phyloP scores from a whole-genome alignment of 1,140 invertebrate species.

The Hypsibius dujardini region DNA sequence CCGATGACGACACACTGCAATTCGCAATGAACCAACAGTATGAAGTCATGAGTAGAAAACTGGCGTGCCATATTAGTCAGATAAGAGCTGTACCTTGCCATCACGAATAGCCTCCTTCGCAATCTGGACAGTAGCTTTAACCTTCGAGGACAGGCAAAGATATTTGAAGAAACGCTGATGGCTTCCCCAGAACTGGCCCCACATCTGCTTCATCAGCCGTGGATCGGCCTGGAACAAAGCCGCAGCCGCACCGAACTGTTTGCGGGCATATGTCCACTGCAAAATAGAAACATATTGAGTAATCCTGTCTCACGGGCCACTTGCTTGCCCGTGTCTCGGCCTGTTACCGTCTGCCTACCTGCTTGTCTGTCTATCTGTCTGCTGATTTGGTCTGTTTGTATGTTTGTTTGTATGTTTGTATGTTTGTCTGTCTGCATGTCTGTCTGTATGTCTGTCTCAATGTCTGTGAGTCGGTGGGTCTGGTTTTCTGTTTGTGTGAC shows the following conservation, averaged over 20 bases:
- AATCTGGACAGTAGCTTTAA: constrained; percentile 55
- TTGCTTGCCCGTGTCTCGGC: no score
- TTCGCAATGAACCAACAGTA: constrained; percentile 12
- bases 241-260: constrained; percentile 79
- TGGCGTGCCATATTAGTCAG: no score
- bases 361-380: no score
- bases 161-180: constrained; percentile 99
- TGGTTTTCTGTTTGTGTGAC: no score
- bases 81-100: constrained; percentile 58
- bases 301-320: no score
- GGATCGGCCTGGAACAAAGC: constrained; percentile 80
- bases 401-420: no score
- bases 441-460: no score
- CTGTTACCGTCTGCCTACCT: no score
- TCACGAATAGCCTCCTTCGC: constrained; percentile 71
- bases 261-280: constrained; percentile 79
- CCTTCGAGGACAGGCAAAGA: constrained; percentile 92
- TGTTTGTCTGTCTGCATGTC: no score
- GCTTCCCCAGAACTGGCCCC: constrained; percentile 97
- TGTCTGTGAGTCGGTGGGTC: no score
- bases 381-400: constrained; percentile 20
- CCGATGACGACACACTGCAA: constrained; percentile 90
- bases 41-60: background rate
- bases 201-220: constrained; percentile 79
- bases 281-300: constrained; percentile 28